A percentile compares a stretch with the other conserved stretches of the same genome.
These are phyloP conservation scores for Chelidonichthys spinosus DNA, from an alignment of 2,797 vertebrate genomes.

Conservation along the genomic window DNA sequence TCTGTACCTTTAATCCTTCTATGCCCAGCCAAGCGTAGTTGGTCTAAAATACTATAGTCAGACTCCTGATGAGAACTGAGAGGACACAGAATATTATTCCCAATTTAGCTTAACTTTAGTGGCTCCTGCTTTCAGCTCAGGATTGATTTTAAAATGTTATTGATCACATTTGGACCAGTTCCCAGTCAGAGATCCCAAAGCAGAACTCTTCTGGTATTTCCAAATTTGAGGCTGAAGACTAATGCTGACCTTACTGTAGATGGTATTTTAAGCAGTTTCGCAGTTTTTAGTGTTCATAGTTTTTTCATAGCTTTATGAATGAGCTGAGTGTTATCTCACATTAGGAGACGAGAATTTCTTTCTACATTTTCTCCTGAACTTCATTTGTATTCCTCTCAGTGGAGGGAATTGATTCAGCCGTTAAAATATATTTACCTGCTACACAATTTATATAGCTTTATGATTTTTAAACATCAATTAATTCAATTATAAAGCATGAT, in stretches of 20 bases:
- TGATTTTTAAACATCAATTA: no score
- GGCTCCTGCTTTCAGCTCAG: slow-evolving; percentile 36
- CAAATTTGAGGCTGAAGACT: slow-evolving; percentile 34
- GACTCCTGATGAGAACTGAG: slow-evolving; percentile 20
- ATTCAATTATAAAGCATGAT: no score
- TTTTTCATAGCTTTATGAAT: neutral
- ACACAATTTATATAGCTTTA: neutral
- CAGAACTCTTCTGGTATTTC: slow-evolving; percentile 40
- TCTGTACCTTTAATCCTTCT: neutral
- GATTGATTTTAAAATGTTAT: slow-evolving; percentile 63
- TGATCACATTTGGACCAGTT: slow-evolving; percentile 56
- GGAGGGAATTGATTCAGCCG: slow-evolving; percentile 5
- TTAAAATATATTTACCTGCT: neutral
- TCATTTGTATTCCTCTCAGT: neutral
- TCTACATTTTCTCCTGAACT: neutral
- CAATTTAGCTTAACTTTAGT: slow-evolving; percentile 40
- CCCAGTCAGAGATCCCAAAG: slow-evolving; percentile 42
- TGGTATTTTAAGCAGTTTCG: slow-evolving; percentile 40
- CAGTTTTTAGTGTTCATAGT: slow-evolving; percentile 3
- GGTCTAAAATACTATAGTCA: slow-evolving; percentile 33
- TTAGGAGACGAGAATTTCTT: neutral
- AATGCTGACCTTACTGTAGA: slow-evolving; percentile 35
- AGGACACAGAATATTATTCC: slow-evolving; percentile 23
- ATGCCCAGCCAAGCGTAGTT: neutral
- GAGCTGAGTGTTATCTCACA: neutral